Evolutionary conservation across 2,888 invertebrate genomes (phyloP), one percentile per base, ranked within the genome.

Genomic region (Drosophila quinaria): DNA sequence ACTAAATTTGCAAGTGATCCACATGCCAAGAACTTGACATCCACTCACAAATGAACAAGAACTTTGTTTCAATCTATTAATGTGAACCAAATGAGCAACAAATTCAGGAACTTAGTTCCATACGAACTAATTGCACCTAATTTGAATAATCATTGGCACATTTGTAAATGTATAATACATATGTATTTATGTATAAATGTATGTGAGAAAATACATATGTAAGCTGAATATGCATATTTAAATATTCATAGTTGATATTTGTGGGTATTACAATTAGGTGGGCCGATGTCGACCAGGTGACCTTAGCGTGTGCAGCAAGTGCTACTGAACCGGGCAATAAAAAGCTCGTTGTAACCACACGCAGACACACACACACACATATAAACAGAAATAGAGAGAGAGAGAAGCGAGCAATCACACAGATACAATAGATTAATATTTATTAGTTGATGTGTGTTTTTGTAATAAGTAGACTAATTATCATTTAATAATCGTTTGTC

Each of bases 261-360:
- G 44, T 56, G 51, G 29, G 1, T 17, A 35, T 35, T 35, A 35
- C 33, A 11, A 39, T 3, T 39, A 41, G 17, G 41, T 41, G 41
- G 41, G 41, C 4, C 41, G 50, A 13, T 39, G 66, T 31, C 49
- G 50, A 29, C 39, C 42, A 19, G 42, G 15, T 70, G 55, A 61
- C 52, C 72, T 54, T 71, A 58, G 56, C 44, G 37, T 63, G 71
- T 52, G 56, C 22, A 22, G 22, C 41, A 42, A 50, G 19, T 42
- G 50, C 19, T 33, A 35, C 11, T 35, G 19, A 33, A n/a, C 35
- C 35, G 10, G 25, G 19, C 51, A 33, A 52, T 52, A 44, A 39
- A 54, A 44, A 54, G 35, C 41, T 42, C 29, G 19, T 50, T 22
- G 59, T 15, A 41, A 15, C 13, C 42, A 58, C 39, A 51, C 55